A percentile compares a stretch with the other conserved stretches of the same genome.
Evolutionary conservation across 2,888 invertebrate genomes (phyloP).

Genomic region (Bunonema sp.): DNA sequence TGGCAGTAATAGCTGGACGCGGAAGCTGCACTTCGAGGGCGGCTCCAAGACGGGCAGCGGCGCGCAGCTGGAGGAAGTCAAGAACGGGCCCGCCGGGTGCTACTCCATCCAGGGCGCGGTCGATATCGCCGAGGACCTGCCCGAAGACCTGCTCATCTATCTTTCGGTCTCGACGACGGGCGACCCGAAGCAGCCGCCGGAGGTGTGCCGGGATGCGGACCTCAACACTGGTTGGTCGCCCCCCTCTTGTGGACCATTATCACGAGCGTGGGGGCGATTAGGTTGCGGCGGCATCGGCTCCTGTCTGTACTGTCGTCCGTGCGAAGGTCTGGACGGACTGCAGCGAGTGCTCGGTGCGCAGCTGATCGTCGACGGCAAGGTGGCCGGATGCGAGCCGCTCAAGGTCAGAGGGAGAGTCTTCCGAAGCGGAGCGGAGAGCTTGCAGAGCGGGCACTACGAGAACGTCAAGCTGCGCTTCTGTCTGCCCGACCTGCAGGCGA

Average conservation of each 20-base stretch:
- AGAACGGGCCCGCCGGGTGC: conserved; percentile 17
- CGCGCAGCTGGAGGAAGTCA: conserved; percentile 9
- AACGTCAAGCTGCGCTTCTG: conserved; percentile 36
- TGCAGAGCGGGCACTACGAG: conserved; percentile 30
- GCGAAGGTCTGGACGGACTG: conserved; percentile 14
- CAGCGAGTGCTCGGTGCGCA: conserved; percentile 17
- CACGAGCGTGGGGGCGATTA: too few relatives aligned
- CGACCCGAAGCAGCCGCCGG: conserved; percentile 14
- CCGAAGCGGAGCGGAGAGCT: not conserved
- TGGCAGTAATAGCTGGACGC: conserved; percentile 8
- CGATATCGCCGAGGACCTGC: conserved; percentile 15
- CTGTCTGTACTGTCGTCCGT: conserved; percentile 19
- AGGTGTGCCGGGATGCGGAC: conserved; percentile 16
- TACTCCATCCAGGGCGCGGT: conserved; percentile 21
- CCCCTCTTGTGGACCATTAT: too few relatives aligned
- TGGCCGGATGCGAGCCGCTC: conserved; percentile 18
- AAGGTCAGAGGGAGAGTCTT: conserved; percentile 6
- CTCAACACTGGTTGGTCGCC: conserved; percentile 14
- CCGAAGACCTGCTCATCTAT: conserved; percentile 15
- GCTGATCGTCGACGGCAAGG: conserved; percentile 18
- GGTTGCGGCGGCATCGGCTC: conserved; percentile 24
- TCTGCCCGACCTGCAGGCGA: conserved; percentile 30
- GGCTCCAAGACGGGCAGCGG: conserved; percentile 12
- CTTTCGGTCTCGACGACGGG: conserved; percentile 19
- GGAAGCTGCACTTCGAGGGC: conserved; percentile 19